Base-by-base conservation (phyloP, 2,797 vertebrate genomes). In the Nothura maculosa region DNA sequence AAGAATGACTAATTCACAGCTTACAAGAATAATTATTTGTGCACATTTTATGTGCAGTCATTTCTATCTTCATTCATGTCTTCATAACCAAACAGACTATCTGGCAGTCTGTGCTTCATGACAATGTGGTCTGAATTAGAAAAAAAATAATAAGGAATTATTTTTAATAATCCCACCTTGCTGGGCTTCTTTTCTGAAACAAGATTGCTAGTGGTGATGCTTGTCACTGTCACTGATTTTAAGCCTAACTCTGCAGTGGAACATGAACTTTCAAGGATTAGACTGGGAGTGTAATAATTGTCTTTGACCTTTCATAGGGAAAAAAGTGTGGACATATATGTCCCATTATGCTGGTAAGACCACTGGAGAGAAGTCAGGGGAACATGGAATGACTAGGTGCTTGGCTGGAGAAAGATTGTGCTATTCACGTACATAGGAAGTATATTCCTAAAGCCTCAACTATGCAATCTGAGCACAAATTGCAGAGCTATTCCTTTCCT, bases 261-360 rank as follows among this genome's bases (percentile, higher is more conserved):
- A 19, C 64, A 22, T 50, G 48, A 70, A 72, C 48, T 89, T 27
- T 42, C 9, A 54, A 63, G 27, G 28, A 43, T 80, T 85, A 42
- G 7, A 47, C 6, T 9, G 6, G 24, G 38, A 67, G 4, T 0
- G 7, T 0, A 32, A 27, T 64, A 16, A 48, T 58, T 78, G 4
- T 80, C 43, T 32, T 77, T 61, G 18, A 54, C 1, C 2, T 81
- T 93, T 83, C 62, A 16, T 36, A 38, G 6, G 14, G 22, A 62
- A 85, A 61, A 32, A 12, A 12, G 6, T 14, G 12, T 52, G 75
- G 6, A 7, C 9, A 28, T 4, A 42, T 75, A 57, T 36, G 22
- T 8, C 6, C 12, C 2, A 5, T 13, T 0, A 0, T 28, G 70
- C 50, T 13, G 7, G 7, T 43, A 69, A 70, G n/a, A 2, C 5